Evolutionary conservation across 2,888 invertebrate species (phyloP).

Genomic region (Drosophila lacicola): DNA sequence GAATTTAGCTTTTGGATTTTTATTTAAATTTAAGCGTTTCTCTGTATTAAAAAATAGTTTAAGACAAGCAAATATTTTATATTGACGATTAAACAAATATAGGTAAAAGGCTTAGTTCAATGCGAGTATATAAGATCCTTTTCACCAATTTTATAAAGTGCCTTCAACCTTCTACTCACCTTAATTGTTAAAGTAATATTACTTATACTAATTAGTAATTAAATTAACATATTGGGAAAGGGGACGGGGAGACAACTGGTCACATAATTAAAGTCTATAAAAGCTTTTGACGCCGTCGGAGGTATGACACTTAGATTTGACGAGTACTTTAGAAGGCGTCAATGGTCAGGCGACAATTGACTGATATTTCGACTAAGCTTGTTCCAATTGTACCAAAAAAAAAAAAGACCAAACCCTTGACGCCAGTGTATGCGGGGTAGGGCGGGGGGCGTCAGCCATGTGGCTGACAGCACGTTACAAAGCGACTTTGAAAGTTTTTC

Average conservation of each 20-base stretch:
- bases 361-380: constrained; percentile 43
- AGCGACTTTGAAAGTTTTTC: constrained; percentile 48
- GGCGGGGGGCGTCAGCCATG: constrained; percentile 46
- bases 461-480: constrained; percentile 39
- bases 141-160: too few relatives aligned
- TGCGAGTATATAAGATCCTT: too few relatives aligned
- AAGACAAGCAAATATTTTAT: too few relatives aligned
- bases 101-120: too few relatives aligned
- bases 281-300: constrained; percentile 65
- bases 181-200: too few relatives aligned
- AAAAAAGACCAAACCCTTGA: constrained; percentile 52
- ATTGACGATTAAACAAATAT: too few relatives aligned
- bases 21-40: too few relatives aligned
- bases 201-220: not conserved
- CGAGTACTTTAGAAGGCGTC: constrained; percentile 60
- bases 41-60: too few relatives aligned
- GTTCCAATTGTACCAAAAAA: constrained; percentile 42
- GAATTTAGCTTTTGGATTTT: too few relatives aligned
- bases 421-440: constrained; percentile 47
- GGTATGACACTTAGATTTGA: constrained; percentile 56
- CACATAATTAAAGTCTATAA: constrained; percentile 30
- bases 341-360: constrained; percentile 43
- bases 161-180: not conserved
- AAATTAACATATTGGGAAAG: constrained; percentile 1
- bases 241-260: constrained; percentile 5